phyloP scores from a whole-genome alignment of 2,888 invertebrate genomes.

The Leptarthrus brevirostris region DNA sequence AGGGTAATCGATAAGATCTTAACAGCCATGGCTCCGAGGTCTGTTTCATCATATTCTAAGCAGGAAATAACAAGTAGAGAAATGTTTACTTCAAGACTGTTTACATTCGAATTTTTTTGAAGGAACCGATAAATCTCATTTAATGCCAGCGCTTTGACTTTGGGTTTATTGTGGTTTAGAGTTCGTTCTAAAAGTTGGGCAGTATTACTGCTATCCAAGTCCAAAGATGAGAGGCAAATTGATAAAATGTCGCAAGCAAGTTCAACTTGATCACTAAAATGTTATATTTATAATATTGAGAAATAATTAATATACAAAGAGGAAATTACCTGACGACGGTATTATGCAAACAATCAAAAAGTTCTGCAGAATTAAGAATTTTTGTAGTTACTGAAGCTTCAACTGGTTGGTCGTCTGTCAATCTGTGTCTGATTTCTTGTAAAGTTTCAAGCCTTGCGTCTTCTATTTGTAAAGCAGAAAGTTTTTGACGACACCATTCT shows the following conservation, averaged over 20 bases:
- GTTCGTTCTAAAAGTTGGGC: slow-evolving; percentile 71
- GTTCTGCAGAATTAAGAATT: slow-evolving; percentile 70
- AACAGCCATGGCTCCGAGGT: slow-evolving; percentile 59
- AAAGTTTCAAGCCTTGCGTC: slow-evolving; percentile 67
- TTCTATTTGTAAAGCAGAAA: slow-evolving; percentile 67
- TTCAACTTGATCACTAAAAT: slow-evolving; percentile 71
- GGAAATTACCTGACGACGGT: slow-evolving; percentile 65
- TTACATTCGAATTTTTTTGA: slow-evolving; percentile 50
- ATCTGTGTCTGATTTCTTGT: slow-evolving; percentile 67
- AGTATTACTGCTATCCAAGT: slow-evolving; percentile 72
- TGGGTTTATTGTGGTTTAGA: slow-evolving; percentile 72
- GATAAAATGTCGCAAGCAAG: slow-evolving; percentile 75
- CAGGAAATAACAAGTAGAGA: slow-evolving; percentile 59
- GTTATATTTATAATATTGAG: slow-evolving; percentile 24
- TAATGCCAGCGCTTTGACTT: slow-evolving; percentile 74
- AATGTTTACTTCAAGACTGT: slow-evolving; percentile 44
- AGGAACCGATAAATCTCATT: slow-evolving; percentile 70
- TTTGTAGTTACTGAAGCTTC: slow-evolving; percentile 66
- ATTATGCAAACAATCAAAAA: slow-evolving; percentile 75
- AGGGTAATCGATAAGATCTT: slow-evolving; percentile 59
- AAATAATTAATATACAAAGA: background rate
- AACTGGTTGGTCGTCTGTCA: slow-evolving; percentile 63
- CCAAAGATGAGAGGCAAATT: slow-evolving; percentile 74
- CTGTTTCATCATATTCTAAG: slow-evolving; percentile 59
- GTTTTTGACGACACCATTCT: slow-evolving; percentile 68